phyloP scores from a whole-genome alignment of 2,113 vertebrate genomes.

The Reinhardtius hippoglossoides region DNA sequence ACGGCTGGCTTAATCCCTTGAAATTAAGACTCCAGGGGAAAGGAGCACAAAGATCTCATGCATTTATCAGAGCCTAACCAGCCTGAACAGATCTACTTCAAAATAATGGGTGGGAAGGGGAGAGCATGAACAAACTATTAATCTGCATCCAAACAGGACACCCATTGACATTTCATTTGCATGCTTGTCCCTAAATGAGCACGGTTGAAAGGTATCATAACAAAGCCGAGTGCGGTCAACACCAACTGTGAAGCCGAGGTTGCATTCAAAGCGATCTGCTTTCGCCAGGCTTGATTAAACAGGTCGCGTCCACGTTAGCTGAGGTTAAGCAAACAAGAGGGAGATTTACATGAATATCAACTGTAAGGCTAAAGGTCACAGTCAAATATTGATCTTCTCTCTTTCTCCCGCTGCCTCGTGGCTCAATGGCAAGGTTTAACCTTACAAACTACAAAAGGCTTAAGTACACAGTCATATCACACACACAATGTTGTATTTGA shows the following conservation, averaged over 20 bases:
- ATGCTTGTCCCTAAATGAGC: constrained; percentile 19
- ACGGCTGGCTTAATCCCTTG: constrained; percentile 8
- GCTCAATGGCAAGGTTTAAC: not conserved
- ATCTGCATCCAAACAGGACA: constrained; percentile 18
- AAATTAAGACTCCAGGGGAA: constrained; percentile 4
- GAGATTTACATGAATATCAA: constrained; percentile 24
- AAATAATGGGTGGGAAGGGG: constrained; percentile 11
- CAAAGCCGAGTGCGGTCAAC: constrained; percentile 31
- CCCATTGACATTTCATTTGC: constrained; percentile 43
- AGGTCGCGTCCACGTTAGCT: not conserved
- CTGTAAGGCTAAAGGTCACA: not conserved
- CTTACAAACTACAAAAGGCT: not conserved
- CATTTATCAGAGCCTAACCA: constrained; percentile 19
- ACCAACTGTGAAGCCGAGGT: not conserved
- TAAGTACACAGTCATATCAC: not conserved
- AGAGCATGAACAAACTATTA: constrained; percentile 28
- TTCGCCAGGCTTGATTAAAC: not conserved
- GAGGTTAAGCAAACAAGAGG: constrained; percentile 4
- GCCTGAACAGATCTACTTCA: constrained; percentile 32
- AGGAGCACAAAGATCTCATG: not conserved
- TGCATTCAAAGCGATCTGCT: not conserved
- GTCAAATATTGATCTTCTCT: constrained; percentile 6
- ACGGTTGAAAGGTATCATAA: constrained; percentile 9
- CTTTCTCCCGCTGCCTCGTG: not conserved
- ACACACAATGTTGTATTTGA: not conserved